Evolutionary conservation across 2,797 vertebrate species (phyloP).

Genomic region (Microchirus variegatus): DNA sequence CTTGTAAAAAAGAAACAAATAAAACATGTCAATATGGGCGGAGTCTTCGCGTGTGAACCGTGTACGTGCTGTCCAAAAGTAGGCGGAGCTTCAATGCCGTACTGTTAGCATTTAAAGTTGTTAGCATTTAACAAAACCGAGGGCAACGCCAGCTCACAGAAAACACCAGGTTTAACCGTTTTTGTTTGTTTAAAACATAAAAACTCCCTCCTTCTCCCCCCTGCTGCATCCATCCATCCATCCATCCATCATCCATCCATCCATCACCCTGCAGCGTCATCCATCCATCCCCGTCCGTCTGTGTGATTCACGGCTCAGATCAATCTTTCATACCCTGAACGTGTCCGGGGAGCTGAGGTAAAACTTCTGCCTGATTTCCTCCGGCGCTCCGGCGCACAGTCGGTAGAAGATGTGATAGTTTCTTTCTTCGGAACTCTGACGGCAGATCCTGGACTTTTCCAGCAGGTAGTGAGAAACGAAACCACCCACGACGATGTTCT

Average conservation of each 20-base stretch:
- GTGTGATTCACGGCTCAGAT: neutral
- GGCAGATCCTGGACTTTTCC: constrained; percentile 97
- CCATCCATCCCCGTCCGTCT: neutral
- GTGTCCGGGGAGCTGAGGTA: constrained; percentile 91
- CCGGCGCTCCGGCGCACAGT: constrained; percentile 92
- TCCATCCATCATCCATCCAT: neutral
- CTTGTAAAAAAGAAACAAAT: too few relatives aligned
- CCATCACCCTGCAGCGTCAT: neutral
- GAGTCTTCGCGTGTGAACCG: too few relatives aligned
- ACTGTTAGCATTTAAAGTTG: too few relatives aligned
- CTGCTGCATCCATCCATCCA: neutral
- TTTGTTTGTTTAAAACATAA: too few relatives aligned
- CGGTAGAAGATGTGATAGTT: constrained; percentile 99
- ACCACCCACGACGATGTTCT: constrained; percentile 94
- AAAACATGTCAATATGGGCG: too few relatives aligned
- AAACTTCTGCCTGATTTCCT: constrained; percentile 91
- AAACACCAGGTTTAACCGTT: too few relatives aligned
- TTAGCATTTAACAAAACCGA: too few relatives aligned
- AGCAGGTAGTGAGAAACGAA: constrained; percentile 98
- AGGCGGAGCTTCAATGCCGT: too few relatives aligned
- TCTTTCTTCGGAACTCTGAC: constrained; percentile 92
- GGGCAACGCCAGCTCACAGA: too few relatives aligned
- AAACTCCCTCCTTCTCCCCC: too few relatives aligned
- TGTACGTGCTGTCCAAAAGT: too few relatives aligned
- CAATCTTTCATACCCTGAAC: constrained; percentile 84